Evolutionary conservation across 1,140 invertebrate species (phyloP).

Genomic region (Rhagoletis pomonella): DNA sequence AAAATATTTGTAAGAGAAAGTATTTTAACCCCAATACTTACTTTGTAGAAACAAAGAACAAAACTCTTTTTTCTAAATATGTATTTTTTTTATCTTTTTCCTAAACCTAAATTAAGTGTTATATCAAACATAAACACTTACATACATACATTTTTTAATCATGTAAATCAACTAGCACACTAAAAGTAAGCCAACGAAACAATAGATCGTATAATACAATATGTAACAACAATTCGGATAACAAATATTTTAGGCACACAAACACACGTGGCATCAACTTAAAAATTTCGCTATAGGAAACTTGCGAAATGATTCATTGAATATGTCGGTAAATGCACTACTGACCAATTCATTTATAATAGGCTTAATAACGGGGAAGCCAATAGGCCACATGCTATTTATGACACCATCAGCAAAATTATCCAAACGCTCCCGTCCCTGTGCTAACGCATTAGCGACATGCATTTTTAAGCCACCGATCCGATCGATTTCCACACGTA

Average conservation of each 20-base stretch:
- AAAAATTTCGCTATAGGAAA: conserved; percentile 80
- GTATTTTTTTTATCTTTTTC: background rate
- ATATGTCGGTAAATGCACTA: conserved; percentile 87
- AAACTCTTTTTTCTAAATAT: background rate
- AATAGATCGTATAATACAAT: conserved; percentile 25
- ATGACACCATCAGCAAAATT: conserved; percentile 75
- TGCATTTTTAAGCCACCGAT: conserved; percentile 86
- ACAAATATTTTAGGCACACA: conserved; percentile 1
- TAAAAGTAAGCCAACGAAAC: background rate
- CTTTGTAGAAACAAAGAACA: background rate
- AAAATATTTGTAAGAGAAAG: background rate
- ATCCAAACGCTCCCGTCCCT: conserved; percentile 81
- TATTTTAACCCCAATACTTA: conserved; percentile 5
- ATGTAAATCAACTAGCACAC: background rate
- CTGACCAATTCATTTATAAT: conserved; percentile 88
- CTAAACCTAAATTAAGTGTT: background rate
- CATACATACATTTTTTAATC: background rate
- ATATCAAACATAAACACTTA: background rate
- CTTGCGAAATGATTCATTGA: conserved; percentile 82
- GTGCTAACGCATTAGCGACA: conserved; percentile 80
- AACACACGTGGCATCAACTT: conserved; percentile 23
- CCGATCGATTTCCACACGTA: conserved; percentile 81
- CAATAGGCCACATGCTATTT: conserved; percentile 85
- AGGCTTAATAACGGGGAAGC: conserved; percentile 82
- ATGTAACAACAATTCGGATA: conserved; percentile 3